A percentile compares a stretch with the other conserved stretches of the same genome.
phyloP scores from a whole-genome alignment of 2,113 vertebrate genomes.

The Progne subis region DNA sequence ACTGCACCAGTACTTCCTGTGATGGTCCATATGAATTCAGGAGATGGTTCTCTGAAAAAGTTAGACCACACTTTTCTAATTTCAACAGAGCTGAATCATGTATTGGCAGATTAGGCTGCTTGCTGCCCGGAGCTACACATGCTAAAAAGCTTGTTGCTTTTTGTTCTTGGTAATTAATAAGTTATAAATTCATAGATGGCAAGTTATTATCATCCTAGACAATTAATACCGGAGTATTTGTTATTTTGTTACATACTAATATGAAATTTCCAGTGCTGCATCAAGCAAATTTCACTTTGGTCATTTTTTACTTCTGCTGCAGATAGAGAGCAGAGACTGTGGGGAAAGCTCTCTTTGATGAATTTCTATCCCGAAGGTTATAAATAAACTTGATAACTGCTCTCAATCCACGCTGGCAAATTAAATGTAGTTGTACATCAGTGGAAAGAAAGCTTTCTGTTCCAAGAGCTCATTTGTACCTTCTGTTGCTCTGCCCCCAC shows the following conservation, averaged over 20 bases:
- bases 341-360: neutral
- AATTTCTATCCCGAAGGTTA: neutral
- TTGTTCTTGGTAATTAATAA: neutral
- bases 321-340: neutral
- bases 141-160: neutral
- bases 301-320: neutral
- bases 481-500: neutral
- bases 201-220: neutral
- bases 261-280: neutral
- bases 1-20: neutral
- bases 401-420: neutral
- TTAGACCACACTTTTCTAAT: neutral
- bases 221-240: neutral
- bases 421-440: neutral
- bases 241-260: neutral
- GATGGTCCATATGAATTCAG: neutral
- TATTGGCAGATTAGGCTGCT: neutral
- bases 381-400: conserved; percentile 3
- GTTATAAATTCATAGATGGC: neutral
- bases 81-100: neutral
- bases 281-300: neutral
- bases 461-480: neutral
- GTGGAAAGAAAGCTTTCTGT: neutral
- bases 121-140: neutral
- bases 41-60: neutral